Percentiles rank a stretch among this genome's conserved stretches.
Conservation (phyloP, 1,140 invertebrate species). For the Eurosta solidaginis region DNA sequence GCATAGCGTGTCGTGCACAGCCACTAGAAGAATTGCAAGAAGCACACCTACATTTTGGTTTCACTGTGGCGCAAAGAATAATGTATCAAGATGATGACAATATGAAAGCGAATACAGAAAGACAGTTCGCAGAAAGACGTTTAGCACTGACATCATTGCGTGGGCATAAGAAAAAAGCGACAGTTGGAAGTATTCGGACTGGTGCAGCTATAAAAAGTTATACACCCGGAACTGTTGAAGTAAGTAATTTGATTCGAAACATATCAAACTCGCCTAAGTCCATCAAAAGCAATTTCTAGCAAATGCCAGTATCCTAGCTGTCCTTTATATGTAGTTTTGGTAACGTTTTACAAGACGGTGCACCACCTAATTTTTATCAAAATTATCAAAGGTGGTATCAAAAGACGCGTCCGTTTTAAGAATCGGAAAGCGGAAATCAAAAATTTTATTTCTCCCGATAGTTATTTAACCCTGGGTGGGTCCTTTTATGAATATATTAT, state of each 20-base stretch:
- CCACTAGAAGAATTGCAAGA: conserved; percentile 73
- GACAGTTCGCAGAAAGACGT: conserved; percentile 69
- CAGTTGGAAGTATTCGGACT: conserved; percentile 61
- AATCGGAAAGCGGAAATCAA: no score
- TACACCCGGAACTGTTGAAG: conserved; percentile 48
- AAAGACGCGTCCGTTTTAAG: no score
- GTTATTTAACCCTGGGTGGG: no score
- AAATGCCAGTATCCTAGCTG: no score
- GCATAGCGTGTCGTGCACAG: conserved; percentile 71
- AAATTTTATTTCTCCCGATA: no score
- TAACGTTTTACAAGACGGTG: no score
- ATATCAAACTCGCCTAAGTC: no score
- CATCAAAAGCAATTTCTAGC: not conserved
- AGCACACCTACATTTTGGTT: conserved; percentile 72
- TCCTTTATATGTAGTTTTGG: no score
- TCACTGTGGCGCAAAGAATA: conserved; percentile 66
- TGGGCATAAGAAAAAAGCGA: conserved; percentile 60
- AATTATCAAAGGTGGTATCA: no score
- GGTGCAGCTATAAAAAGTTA: conserved; percentile 54
- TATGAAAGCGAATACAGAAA: conserved; percentile 62
- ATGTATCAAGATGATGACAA: conserved; percentile 65
- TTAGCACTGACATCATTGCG: conserved; percentile 69
- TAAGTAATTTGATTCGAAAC: no score
- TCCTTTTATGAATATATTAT: no score
- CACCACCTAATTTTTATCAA: no score